These are phyloP conservation scores for Lepidurus couesii DNA, from an alignment of 1,140 invertebrate genomes.

Conservation along the genomic window DNA sequence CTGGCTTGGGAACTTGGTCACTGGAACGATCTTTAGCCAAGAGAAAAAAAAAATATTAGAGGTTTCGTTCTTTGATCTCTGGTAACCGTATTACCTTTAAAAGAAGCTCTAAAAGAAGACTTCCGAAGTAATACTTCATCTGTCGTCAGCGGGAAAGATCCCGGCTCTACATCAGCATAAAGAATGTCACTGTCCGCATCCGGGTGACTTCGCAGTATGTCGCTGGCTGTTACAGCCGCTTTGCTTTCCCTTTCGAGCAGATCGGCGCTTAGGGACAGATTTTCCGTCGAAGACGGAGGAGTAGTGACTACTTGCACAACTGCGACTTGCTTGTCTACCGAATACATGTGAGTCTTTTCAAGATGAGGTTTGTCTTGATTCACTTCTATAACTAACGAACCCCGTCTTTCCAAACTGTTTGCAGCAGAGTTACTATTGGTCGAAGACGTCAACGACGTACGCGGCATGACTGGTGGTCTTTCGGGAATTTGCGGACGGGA, in stretches of 20 bases:
- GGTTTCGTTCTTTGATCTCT: neutral
- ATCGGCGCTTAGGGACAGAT: neutral
- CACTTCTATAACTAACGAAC: slow-evolving; percentile 20
- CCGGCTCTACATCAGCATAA: slow-evolving; percentile 29
- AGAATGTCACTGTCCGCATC: slow-evolving; percentile 29
- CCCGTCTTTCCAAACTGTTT: neutral
- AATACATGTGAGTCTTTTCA: slow-evolving; percentile 60
- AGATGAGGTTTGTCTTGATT: slow-evolving; percentile 44
- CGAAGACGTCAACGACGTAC: neutral
- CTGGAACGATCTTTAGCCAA: slow-evolving; percentile 1
- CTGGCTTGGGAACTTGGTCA: slow-evolving; percentile 26
- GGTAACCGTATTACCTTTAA: neutral
- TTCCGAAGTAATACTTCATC: neutral
- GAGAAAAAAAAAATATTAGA: neutral
- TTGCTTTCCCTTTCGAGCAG: neutral
- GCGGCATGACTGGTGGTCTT: slow-evolving; percentile 26
- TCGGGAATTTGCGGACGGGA: slow-evolving; percentile 28
- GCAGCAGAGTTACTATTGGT: slow-evolving; percentile 4
- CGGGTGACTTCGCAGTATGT: slow-evolving; percentile 11
- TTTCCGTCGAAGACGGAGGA: slow-evolving; percentile 34
- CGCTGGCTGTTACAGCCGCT: neutral
- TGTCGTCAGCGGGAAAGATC: neutral
- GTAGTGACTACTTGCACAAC: slow-evolving; percentile 56
- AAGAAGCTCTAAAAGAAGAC: neutral
- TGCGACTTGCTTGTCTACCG: slow-evolving; percentile 62